Evolutionary conservation across 2,797 vertebrate genomes (phyloP), one percentile per base, ranked within the genome.

Genomic region (Sus cebifrons): DNA sequence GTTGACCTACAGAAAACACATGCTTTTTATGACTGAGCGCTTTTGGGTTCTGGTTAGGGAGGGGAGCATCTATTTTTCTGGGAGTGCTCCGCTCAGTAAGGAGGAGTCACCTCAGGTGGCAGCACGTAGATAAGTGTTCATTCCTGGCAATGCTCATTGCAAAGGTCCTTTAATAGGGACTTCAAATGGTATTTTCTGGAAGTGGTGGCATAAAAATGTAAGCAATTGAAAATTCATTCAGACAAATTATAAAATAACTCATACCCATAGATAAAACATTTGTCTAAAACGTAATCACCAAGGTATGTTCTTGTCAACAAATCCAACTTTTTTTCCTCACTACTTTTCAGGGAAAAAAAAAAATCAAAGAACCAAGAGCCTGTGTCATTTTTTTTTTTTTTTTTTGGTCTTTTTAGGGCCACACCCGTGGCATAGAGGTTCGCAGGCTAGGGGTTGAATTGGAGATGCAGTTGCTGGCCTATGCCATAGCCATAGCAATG

Each of bases 151-250:
- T 20, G n/a, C 94, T 17, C 67, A 83, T 13, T 27, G 5, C 60
- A 18, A 44, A 88, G 36, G n/a, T 54, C 79, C 52, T 70, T 10
- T 96, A 86, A 3, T 62, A 23, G 75, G 32, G 56, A 81, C 62
- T 81, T 94, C 17, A 29, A 32, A 52, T 52, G 32, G 36, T 65
- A 40, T 87, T 87, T 82, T 84, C 78, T 67, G 23, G 27, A 86
- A 87, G 21, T 68, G 73, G 3, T 86, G 86, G 40, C 21, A 17
- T 78, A 49, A 95, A 54, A 95, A 81, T 85, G 75, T 64, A 91
- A 89, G 68, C 70, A 65, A 32, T 74, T 29, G 65, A 70, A 91
- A 98, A 81, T 82, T 49, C 3, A 44, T 67, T 78, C 54, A 95
- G 79, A 54, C 12, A 77, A 65, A 60, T 64, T 81, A 49, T 88